These are phyloP conservation scores for Eubasilissa splendida DNA, from an alignment of 2,888 invertebrate species.

Conservation along the genomic window DNA sequence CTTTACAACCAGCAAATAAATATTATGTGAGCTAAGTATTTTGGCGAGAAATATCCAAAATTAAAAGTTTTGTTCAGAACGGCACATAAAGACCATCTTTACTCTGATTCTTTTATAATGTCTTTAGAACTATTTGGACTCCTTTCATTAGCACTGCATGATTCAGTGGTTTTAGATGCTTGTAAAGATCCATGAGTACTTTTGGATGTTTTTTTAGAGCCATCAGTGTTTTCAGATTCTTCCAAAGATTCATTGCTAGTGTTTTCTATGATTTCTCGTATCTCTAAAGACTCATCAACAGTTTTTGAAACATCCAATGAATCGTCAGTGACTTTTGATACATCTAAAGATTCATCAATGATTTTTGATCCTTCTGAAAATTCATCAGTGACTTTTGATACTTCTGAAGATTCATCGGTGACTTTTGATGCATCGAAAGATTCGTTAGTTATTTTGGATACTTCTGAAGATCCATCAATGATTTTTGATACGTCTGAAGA, in stretches of 20 bases:
- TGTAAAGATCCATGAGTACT: not conserved
- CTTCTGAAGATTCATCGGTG: conserved; percentile 8
- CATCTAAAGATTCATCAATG: not conserved
- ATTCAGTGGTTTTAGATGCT: not conserved
- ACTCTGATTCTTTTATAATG: no score
- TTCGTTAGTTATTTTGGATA: not conserved
- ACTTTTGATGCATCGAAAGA: not conserved
- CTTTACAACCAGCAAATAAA: no score
- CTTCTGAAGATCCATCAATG: not conserved
- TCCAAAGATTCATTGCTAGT: not conserved
- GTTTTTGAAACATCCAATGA: not conserved
- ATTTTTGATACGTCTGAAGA: conserved; percentile 5
- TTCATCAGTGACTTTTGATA: not conserved
- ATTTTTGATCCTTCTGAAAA: not conserved
- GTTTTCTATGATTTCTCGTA: not conserved
- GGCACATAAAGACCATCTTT: no score
- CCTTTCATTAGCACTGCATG: not conserved
- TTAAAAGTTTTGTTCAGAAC: no score
- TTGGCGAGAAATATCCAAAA: no score
- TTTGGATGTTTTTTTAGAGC: conserved; percentile 3
- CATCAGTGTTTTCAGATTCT: not conserved
- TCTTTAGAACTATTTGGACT: not conserved
- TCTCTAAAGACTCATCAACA: conserved; percentile 14
- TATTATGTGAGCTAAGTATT: no score
- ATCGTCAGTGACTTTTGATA: not conserved